Evolutionary conservation across 2,888 invertebrate species (phyloP), one percentile per base, ranked within the genome.

Genomic region (Microplitis deprimator): DNA sequence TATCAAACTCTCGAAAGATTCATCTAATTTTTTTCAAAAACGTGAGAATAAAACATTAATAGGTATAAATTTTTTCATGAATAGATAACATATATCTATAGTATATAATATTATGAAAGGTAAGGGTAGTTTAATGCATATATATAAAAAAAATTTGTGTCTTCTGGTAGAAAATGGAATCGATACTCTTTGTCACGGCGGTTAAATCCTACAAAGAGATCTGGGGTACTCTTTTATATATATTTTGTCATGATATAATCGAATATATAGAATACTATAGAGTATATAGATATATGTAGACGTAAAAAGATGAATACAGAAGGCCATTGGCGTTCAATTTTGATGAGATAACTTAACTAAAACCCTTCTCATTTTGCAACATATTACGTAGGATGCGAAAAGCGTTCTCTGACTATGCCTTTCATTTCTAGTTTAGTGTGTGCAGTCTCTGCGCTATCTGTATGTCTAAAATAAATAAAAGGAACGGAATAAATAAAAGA

Each of bases 201-300:
- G 77, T 83, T 81, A 87, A 89, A 88, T 88, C 87, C 89, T 80
- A 88, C 87, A 89, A 88, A 89, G 88, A 83, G 85, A 85, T 81
- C 78, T 13, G 76, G 75, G 65, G 65, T 7, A 20, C 62, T 65
- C 71, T 76, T 80, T 74, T 79, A 73, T 77, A 68, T 74, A 60
- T 13, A 50, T 50, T 50, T 50, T 75, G 61, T 71, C 40, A 68
- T 16, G 41, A 68, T 68, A 60, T 72, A 72, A 60, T 39, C 40
- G 61, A 60, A 59, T 29, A 29, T 29, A 29, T 61, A 68, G 13
- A n/a, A 68, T 39, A 68, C 60, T 61, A 50, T 8, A 29, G 20
- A 50, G 0, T 0, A 3, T 16, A 60, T 59, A 75, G 16, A 62
- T 60, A 17, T 65, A 71, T 29, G 29, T 65, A 73, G 72, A 70